Evolutionary conservation across 2,888 invertebrate species (phyloP).

Genomic region (Macrophya alboannulata): DNA sequence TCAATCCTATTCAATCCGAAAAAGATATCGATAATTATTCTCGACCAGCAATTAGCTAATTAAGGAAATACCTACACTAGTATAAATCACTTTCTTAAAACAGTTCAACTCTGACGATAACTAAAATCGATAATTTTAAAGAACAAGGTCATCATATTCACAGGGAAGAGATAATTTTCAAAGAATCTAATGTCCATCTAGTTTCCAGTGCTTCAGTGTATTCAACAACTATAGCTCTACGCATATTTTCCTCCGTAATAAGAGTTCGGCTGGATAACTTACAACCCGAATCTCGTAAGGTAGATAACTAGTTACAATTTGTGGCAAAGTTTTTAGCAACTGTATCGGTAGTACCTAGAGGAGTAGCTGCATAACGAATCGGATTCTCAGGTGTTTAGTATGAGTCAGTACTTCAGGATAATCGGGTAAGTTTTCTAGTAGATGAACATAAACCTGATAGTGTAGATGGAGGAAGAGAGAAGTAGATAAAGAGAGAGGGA

Average conservation of each 20-base stretch:
- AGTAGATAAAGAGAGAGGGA: background rate
- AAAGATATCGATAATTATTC: background rate
- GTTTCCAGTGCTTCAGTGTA: background rate
- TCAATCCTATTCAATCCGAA: background rate
- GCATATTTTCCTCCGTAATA: background rate
- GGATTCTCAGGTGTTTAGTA: background rate
- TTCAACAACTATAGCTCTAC: background rate
- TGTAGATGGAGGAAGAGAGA: background rate
- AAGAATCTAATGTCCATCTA: background rate
- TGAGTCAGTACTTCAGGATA: background rate
- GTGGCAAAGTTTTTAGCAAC: background rate
- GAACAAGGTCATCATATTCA: background rate
- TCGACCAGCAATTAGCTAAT: background rate
- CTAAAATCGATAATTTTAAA: background rate
- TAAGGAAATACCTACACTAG: background rate
- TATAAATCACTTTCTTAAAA: background rate
- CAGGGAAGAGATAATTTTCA: background rate
- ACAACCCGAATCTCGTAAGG: constrained; percentile 31
- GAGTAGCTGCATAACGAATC: background rate
- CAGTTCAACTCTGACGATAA: background rate
- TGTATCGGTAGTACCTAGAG: background rate
- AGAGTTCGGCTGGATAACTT: constrained; percentile 26
- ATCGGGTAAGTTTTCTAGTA: background rate
- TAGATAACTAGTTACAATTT: constrained; percentile 25
- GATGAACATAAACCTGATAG: background rate